A percentile compares a stretch with the other conserved stretches of the same genome.
phyloP scores from a whole-genome alignment of 37 sponge, comb jelly and placozoan genomes.

The Eunapius fragilis region DNA sequence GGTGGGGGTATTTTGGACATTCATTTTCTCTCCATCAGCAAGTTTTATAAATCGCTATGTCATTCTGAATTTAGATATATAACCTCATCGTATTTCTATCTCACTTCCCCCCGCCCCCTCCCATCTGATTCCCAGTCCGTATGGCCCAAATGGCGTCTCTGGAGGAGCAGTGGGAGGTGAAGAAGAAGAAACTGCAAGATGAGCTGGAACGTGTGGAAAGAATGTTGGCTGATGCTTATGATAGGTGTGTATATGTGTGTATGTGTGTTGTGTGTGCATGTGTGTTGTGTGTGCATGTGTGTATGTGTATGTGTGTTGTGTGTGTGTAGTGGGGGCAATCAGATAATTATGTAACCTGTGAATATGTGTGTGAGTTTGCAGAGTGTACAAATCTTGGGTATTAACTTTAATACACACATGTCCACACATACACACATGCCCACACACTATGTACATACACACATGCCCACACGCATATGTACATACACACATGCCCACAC shows the following conservation, averaged over 20 bases:
- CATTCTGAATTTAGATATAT: too few relatives aligned
- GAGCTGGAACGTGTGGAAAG: slow-evolving; percentile 46
- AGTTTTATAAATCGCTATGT: too few relatives aligned
- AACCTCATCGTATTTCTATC: too few relatives aligned
- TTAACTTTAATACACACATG: too few relatives aligned
- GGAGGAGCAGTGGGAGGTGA: slow-evolving; percentile 32
- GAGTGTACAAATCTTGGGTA: background rate
- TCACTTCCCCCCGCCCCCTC: too few relatives aligned
- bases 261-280: background rate
- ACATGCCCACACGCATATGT: too few relatives aligned
- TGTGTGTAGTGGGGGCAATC: too few relatives aligned
- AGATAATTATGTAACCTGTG: slow-evolving; percentile 1
- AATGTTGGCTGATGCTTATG: slow-evolving; percentile 16
- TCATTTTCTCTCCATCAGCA: too few relatives aligned
- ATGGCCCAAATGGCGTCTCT: slow-evolving; percentile 22
- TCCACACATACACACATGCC: too few relatives aligned
- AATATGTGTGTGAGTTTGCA: slow-evolving; percentile 3
- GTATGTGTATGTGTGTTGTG: background rate
- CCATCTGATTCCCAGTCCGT: slow-evolving; percentile 20
- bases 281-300: background rate
- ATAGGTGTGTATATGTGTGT: slow-evolving; percentile 5
- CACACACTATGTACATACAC: too few relatives aligned
- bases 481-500: too few relatives aligned
- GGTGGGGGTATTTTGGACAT: background rate
- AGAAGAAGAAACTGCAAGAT: slow-evolving; percentile 17